Evolutionary conservation across 2,797 vertebrate genomes (phyloP).

Genomic region (Pteronotus mesoamericanus): DNA sequence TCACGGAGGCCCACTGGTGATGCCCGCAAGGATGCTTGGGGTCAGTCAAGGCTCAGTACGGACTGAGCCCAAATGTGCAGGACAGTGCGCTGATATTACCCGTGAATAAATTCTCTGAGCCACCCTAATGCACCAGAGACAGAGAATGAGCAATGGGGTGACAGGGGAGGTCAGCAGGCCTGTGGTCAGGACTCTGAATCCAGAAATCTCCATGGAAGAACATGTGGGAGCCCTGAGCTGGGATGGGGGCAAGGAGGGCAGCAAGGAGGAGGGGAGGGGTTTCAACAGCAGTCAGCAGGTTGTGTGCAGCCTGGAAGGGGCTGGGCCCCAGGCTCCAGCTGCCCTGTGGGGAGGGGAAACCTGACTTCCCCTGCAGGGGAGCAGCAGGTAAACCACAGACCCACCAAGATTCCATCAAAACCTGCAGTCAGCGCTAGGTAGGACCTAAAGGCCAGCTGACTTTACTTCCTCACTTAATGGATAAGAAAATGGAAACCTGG

Average conservation of each 20-base stretch:
- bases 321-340: not conserved
- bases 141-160: not conserved
- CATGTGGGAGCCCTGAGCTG: not conserved
- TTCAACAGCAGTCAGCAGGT: no score
- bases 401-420: not conserved
- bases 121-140: not conserved
- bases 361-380: not conserved
- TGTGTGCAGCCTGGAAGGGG: not conserved
- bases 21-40: not conserved
- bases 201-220: not conserved
- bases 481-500: rapidly evolving
- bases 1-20: not conserved
- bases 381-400: not conserved
- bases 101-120: not conserved
- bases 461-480: not conserved
- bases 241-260: not conserved
- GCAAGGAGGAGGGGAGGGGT: not conserved
- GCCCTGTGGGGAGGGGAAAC: no score
- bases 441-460: not conserved
- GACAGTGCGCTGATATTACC: not conserved
- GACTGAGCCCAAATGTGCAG: not conserved
- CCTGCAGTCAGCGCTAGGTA: not conserved
- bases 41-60: not conserved
- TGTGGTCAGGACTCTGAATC: not conserved
- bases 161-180: rapidly evolving